Percentiles rank a stretch among this genome's conserved stretches.
phyloP scores from a whole-genome alignment of 2,888 invertebrate species.

The Agrilus mali region DNA sequence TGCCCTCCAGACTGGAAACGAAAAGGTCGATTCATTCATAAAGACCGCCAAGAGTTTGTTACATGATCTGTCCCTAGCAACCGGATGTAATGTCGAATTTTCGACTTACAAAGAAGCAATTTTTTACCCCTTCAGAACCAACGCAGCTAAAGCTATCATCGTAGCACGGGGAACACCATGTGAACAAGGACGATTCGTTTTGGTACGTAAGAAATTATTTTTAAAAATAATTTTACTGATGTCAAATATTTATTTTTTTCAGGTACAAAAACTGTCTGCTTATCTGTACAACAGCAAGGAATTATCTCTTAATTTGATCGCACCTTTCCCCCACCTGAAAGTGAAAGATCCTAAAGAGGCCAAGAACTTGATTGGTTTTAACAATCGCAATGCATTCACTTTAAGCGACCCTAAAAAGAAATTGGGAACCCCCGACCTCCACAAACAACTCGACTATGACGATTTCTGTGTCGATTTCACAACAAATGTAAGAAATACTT shows the following conservation, averaged over 20 bases:
- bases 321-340: conserved; percentile 41
- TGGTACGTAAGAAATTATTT: background rate
- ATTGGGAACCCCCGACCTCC: conserved; percentile 41
- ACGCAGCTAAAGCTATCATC: conserved; percentile 61
- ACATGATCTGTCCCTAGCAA: conserved; percentile 24
- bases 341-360: conserved; percentile 42
- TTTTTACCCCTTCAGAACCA: conserved; percentile 61
- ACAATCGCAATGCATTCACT: conserved; percentile 46
- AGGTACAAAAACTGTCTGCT: conserved; percentile 23
- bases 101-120: conserved; percentile 45
- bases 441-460: conserved; percentile 40
- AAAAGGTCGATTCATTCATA: conserved; percentile 21
- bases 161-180: conserved; percentile 51
- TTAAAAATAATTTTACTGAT: background rate
- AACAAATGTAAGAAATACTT: conserved; percentile 38
- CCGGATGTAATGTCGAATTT: conserved; percentile 15
- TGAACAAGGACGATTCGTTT: conserved; percentile 34
- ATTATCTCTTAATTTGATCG: conserved; percentile 47
- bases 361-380: conserved; percentile 48
- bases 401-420: conserved; percentile 50
- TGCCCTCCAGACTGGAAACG: conserved; percentile 15
- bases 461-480: conserved; percentile 59
- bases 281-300: conserved; percentile 41
- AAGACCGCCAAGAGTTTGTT: conserved; percentile 21
- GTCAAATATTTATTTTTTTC: conserved; percentile 8